These are phyloP conservation scores for Apotomis betuletana DNA, from an alignment of 2,888 invertebrate genomes.

Conservation along the genomic window DNA sequence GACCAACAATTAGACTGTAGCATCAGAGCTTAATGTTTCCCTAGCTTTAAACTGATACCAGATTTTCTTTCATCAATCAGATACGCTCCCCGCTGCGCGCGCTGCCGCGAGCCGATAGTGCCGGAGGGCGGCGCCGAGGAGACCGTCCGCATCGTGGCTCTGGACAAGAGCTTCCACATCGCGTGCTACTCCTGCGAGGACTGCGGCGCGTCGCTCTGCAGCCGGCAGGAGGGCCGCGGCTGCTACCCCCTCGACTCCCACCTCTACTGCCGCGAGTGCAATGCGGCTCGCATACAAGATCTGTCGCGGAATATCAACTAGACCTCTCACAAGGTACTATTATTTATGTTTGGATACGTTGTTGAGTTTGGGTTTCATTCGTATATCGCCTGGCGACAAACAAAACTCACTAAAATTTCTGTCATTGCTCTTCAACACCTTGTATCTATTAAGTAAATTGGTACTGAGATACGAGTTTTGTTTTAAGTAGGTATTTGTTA, in stretches of 20 bases:
- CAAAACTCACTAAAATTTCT: no score
- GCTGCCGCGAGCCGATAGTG: slow-evolving; percentile 97
- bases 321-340: slow-evolving; percentile 3
- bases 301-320: slow-evolving; percentile 86
- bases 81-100: slow-evolving; percentile 98
- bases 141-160: slow-evolving; percentile 97
- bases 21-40: no score
- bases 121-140: slow-evolving; percentile 98
- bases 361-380: no score
- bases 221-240: slow-evolving; percentile 96
- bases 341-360: neutral
- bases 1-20: no score
- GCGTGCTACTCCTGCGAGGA: slow-evolving; percentile 98
- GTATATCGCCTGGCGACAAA: no score
- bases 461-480: no score
- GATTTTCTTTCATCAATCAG: slow-evolving; percentile 48
- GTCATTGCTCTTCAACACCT: no score
- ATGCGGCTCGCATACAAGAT: slow-evolving; percentile 95
- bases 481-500: no score
- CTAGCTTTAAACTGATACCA: neutral
- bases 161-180: slow-evolving; percentile 98
- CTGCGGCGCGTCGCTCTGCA: slow-evolving; percentile 94
- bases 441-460: no score
- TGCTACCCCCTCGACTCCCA: slow-evolving; percentile 99
- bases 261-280: slow-evolving; percentile 97